phyloP scores from a whole-genome alignment of 2,888 invertebrate species.

The Andrena marginata region DNA sequence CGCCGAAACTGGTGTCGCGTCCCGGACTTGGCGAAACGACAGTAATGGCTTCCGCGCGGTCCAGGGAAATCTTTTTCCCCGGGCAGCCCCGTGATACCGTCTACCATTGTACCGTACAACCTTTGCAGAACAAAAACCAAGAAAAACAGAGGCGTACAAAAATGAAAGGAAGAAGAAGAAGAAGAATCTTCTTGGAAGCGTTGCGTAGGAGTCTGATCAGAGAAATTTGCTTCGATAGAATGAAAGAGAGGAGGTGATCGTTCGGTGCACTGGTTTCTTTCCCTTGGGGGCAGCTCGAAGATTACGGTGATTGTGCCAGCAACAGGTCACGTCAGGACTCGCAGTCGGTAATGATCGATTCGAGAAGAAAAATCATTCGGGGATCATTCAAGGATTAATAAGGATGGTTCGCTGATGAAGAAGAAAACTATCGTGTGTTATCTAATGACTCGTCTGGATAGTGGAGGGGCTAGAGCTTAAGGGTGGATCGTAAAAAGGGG shows the following conservation, averaged over 20 bases:
- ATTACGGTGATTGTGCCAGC: slow-evolving; percentile 55
- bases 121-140: not conserved
- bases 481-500: not conserved
- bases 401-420: not conserved
- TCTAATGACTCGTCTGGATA: not conserved
- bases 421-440: not conserved
- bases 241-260: not conserved
- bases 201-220: not conserved
- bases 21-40: slow-evolving; percentile 54
- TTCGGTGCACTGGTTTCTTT: not conserved
- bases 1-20: slow-evolving; percentile 40
- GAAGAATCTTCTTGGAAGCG: slow-evolving; percentile 1
- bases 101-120: slow-evolving; percentile 41
- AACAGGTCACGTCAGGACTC: slow-evolving; percentile 38
- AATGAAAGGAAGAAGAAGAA: not conserved
- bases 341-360: slow-evolving; percentile 8
- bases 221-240: not conserved
- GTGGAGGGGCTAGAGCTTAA: not conserved
- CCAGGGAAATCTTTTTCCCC: slow-evolving; percentile 1
- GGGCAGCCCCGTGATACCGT: slow-evolving; percentile 17
- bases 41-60: slow-evolving; percentile 35
- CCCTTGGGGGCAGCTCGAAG: not conserved
- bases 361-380: not conserved
- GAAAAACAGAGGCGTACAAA: not conserved
- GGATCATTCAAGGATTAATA: not conserved